phyloP scores from a whole-genome alignment of 2,888 invertebrate genomes.

The Bombylius discolor region DNA sequence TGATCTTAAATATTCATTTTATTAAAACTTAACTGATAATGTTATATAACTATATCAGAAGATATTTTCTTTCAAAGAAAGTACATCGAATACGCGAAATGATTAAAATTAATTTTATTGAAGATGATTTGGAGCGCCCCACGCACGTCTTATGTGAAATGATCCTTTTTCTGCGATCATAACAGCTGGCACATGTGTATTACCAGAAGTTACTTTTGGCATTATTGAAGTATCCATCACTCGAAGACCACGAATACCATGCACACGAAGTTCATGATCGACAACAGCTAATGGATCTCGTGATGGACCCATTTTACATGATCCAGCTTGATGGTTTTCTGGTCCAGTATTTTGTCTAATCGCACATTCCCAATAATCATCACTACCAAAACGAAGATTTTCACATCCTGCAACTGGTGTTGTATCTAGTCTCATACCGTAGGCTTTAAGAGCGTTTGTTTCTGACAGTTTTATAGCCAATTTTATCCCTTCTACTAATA shows the following conservation, averaged over 20 bases:
- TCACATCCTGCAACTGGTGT: conserved; percentile 65
- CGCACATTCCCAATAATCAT: conserved; percentile 66
- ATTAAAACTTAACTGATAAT: not conserved
- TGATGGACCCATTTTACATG: conserved; percentile 68
- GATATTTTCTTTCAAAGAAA: no score
- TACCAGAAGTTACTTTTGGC: conserved; percentile 62
- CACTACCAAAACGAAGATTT: conserved; percentile 52
- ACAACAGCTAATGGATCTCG: conserved; percentile 62
- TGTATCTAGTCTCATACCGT: conserved; percentile 61
- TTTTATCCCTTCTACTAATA: conserved; percentile 70
- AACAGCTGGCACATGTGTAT: conserved; percentile 62
- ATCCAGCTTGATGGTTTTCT: conserved; percentile 72
- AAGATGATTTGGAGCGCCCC: conserved; percentile 24
- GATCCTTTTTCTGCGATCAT: conserved; percentile 67
- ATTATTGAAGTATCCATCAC: conserved; percentile 70
- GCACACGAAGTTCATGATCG: conserved; percentile 46
- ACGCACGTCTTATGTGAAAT: conserved; percentile 31
- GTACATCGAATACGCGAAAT: not conserved
- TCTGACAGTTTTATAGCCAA: conserved; percentile 58
- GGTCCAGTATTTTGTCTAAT: conserved; percentile 57
- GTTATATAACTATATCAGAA: not conserved
- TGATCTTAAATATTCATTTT: not conserved
- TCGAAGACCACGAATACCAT: conserved; percentile 52
- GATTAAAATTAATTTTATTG: not conserved
- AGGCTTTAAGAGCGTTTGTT: conserved; percentile 49